A percentile compares a stretch with the other conserved stretches of the same genome.
phyloP scores from a whole-genome alignment of 2,113 vertebrate genomes.

The Ciconia maguari region DNA sequence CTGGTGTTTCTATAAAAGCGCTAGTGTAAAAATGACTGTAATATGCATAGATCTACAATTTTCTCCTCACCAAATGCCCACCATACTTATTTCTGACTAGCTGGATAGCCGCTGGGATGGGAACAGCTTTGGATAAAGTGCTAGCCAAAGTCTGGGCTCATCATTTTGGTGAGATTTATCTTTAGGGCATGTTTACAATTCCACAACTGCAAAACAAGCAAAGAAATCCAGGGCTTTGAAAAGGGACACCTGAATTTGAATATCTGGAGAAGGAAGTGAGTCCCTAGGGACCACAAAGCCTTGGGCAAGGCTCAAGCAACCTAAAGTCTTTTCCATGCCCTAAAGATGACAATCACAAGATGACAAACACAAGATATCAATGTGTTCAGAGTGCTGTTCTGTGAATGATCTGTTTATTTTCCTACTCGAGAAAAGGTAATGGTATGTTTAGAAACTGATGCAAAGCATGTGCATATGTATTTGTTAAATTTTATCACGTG shows the following conservation, averaged over 20 bases:
- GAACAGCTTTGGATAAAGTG: neutral
- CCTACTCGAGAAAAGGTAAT: neutral
- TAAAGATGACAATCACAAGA: neutral
- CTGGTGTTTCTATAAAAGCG: neutral
- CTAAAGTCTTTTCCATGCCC: neutral
- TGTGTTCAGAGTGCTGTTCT: neutral
- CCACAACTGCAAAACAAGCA: neutral
- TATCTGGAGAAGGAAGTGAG: neutral
- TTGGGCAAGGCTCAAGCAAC: neutral
- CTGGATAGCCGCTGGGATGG: neutral
- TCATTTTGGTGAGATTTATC: neutral
- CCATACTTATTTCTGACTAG: neutral
- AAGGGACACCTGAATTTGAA: neutral
- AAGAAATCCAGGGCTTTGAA: neutral
- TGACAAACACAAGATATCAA: too few species aligned
- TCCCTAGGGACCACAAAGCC: neutral
- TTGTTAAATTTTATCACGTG: neutral
- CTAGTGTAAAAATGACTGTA: neutral
- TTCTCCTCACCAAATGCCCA: neutral
- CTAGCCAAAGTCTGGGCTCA: neutral
- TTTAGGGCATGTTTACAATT: neutral
- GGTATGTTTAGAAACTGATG: neutral
- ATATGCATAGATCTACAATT: neutral
- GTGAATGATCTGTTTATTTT: neutral
- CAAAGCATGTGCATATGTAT: rapidly evolving